Percentiles rank a stretch among this genome's conserved stretches.
Evolutionary conservation across 2,113 vertebrate species (phyloP).

Genomic region (Diglossa brunneiventris): DNA sequence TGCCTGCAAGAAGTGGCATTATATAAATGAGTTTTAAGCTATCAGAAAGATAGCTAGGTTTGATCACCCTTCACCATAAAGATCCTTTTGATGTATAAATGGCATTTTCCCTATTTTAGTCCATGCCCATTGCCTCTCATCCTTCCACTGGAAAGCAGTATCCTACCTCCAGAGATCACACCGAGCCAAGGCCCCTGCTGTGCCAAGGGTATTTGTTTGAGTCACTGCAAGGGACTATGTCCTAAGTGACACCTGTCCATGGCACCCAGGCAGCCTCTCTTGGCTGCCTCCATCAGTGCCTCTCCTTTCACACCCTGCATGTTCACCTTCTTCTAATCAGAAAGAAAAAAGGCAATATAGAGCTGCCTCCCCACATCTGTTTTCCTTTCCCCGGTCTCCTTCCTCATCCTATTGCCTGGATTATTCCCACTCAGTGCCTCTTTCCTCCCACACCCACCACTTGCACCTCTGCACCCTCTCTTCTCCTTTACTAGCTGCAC

Average conservation of each 20-base stretch:
- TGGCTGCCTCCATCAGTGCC: neutral
- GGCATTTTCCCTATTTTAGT: neutral
- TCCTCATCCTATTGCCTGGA: neutral
- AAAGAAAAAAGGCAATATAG: neutral
- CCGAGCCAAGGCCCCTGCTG: neutral
- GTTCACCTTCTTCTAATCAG: neutral
- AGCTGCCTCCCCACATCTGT: neutral
- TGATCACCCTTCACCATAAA: neutral
- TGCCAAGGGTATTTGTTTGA: neutral
- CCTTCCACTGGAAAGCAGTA: neutral
- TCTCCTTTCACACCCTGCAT: neutral
- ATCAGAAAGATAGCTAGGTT: neutral
- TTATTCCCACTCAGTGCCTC: accelerated
- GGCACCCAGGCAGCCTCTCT: neutral
- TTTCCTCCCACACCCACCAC: neutral
- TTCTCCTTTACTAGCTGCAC: neutral
- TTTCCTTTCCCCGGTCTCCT: neutral
- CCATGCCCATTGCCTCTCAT: neutral
- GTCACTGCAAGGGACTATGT: neutral
- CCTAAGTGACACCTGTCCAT: neutral
- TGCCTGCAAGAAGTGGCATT: neutral
- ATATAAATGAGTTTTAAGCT: neutral
- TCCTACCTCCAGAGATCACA: neutral
- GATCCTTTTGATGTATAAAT: neutral
- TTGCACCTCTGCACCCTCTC: neutral